Base-by-base conservation (phyloP, 2,888 invertebrate genomes). In the Homarus gammarus region DNA sequence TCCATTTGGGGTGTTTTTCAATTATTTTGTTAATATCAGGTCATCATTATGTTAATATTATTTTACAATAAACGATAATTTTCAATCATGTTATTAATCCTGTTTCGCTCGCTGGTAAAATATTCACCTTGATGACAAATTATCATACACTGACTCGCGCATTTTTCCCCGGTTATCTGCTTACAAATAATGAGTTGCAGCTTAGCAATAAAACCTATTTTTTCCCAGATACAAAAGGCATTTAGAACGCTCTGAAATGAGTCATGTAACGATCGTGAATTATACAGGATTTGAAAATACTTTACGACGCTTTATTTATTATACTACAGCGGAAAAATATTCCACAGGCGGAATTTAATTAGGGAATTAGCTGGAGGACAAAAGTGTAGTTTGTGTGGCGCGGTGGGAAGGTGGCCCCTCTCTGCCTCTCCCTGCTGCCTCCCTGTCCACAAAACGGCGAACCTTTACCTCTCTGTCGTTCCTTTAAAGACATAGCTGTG, bases 191-290 rank as follows among this genome's bases (percentile, higher is more conserved):
- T 72, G 49, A 49, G 72, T n/a, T 83, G 22, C 40, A 72, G 83
- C 83, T 83, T 83, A 83, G 83, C 72, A 83, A 83, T 83, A 83
- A 83, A 83, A 83, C 83, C 81, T 83, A 70, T 72, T 38, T 51
- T 70, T 72, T 56, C 36, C 72, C 83, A 83, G 72, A 38, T 72
- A 83, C 72, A 83, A 83, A 72, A 83, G 83, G 83, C 73, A 83
- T 83, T 83, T 83, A 49, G 68, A 83, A 72, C 83, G 83, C 70
- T 72, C 51, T 72, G 72, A 83, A 83, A 83, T 83, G 83, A 83
- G 72, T 83, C 72, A 73, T 51, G 72, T 49, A 83, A 83, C 51
- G 83, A 36, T 72, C 83, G 83, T 83, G 83, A 72, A 83, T 83
- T 83, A 83, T 51, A 83, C 56, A 33, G 83, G 83, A 83, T 83